Base-by-base conservation (phyloP, 1,140 invertebrate species). In the Formica selysi region DNA sequence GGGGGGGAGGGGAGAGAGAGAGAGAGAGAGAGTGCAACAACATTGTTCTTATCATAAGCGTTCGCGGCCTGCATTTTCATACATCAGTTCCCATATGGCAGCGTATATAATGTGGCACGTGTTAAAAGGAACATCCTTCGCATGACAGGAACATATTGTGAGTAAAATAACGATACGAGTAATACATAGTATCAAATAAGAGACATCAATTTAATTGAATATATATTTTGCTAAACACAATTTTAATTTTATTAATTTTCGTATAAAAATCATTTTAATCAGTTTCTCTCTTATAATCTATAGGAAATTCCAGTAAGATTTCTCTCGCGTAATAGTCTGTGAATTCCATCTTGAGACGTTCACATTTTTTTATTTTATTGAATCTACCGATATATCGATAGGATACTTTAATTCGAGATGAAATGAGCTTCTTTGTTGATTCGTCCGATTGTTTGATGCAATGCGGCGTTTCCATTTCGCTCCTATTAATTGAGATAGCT, bases 401-500 rank as follows among this genome's bases (percentile, higher is more conserved):
- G 5, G 44, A 73, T 3, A 32, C 10, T 36, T 73, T 73, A n/a
- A 61, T 22, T 13, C 51, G 32, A 36, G 36, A 76, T 41, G 36
- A 64, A 1, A 64, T 64, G 38, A 32, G 59, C 7, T 26, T 78
- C 26, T 22, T 44, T n/a, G 26, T 65, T 22, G 22, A 22, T 65
- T 61, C 36, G 8, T 78, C 65, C 29, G 76, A 78, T 78, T 78
- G 6, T 29, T 32, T 41, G 26, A 13, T 29, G 57, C 57, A 22
- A 44, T 38, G 74, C 74, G 59, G 26, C 32, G 54, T 32, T 78
- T 78, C 76, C 19, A 65, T 65, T n/a, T 78, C 38, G 26, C 19
- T 7, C 32, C 76, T 32, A 78, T 78, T 78, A 78, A 78, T 78
- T 32, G 76, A 78, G 38, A 61, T 26, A 44, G 57, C 16, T 13